phyloP scores from a whole-genome alignment of 1,140 invertebrate genomes.

The Diabrotica virgifera region DNA sequence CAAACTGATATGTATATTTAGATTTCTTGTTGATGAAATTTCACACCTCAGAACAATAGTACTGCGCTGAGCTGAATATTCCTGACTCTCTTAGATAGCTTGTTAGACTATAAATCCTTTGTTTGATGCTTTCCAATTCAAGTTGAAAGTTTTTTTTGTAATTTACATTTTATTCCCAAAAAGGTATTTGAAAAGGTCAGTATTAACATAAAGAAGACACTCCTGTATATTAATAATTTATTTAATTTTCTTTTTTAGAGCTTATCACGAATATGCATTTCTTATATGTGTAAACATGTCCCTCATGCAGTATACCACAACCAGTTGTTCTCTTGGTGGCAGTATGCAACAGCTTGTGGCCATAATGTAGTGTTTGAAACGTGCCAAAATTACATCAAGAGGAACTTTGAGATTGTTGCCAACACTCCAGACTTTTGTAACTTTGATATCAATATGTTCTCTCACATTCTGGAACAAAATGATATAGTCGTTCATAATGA shows the following conservation, averaged over 20 bases:
- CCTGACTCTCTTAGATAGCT: too few species aligned
- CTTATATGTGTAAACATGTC: conserved; percentile 86
- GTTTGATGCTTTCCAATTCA: too few species aligned
- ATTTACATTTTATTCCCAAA: too few species aligned
- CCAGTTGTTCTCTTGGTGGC: conserved; percentile 84
- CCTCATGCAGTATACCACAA: conserved; percentile 77
- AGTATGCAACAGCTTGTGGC: conserved; percentile 80
- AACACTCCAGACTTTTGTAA: conserved; percentile 76
- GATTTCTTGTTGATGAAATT: too few species aligned
- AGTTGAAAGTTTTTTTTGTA: too few species aligned
- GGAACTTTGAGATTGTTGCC: conserved; percentile 85
- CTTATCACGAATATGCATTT: conserved; percentile 75
- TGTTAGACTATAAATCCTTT: too few species aligned
- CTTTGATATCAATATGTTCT: conserved; percentile 78
- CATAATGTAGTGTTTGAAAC: conserved; percentile 72
- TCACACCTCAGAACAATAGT: too few species aligned
- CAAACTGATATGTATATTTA: too few species aligned
- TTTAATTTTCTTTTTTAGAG: conserved; percentile 56
- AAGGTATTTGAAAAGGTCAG: too few species aligned
- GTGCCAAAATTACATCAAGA: conserved; percentile 85
- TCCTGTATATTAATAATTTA: too few species aligned
- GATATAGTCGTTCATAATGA: conserved; percentile 90
- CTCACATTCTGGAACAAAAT: conserved; percentile 75
- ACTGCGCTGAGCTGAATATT: too few species aligned
- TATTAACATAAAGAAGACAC: too few species aligned